These are phyloP conservation scores for Poecilia picta DNA, from an alignment of 2,797 vertebrate genomes.

Conservation along the genomic window DNA sequence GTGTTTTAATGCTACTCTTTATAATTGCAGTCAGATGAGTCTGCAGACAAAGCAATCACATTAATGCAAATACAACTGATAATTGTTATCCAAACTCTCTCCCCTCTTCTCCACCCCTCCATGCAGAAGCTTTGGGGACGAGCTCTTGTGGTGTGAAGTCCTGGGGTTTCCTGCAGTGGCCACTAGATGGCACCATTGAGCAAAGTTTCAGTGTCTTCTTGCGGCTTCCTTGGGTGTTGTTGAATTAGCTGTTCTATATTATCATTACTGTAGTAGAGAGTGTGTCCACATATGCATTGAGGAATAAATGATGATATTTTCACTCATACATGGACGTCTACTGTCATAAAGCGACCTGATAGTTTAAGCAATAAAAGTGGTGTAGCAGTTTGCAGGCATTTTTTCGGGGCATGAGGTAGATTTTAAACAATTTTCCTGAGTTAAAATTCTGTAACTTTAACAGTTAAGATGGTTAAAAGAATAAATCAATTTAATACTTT, in stretches of 20 bases:
- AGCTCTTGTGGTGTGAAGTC: slow-evolving; percentile 29
- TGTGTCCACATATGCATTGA: slow-evolving; percentile 60
- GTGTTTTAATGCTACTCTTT: slow-evolving; percentile 86
- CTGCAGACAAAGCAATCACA: slow-evolving; percentile 82
- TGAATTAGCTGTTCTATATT: slow-evolving; percentile 69
- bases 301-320: slow-evolving; percentile 65
- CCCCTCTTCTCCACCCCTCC: slow-evolving; percentile 14
- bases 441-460: not conserved
- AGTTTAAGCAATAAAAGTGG: not conserved
- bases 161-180: not conserved
- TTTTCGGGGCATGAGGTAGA: not conserved
- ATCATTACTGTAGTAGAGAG: slow-evolving; percentile 50
- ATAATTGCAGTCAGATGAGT: slow-evolving; percentile 84
- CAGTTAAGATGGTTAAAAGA: not conserved
- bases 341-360: not conserved
- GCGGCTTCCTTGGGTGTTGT: slow-evolving; percentile 64
- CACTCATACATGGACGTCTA: slow-evolving; percentile 56
- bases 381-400: not conserved
- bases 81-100: slow-evolving; percentile 82
- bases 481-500: not conserved
- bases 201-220: slow-evolving; percentile 63
- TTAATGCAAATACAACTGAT: slow-evolving; percentile 84
- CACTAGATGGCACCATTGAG: slow-evolving; percentile 87
- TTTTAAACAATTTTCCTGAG: not conserved
- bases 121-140: slow-evolving; percentile 47